Conservation (phyloP, 1,140 invertebrate species). For the Achroia grisella region DNA sequence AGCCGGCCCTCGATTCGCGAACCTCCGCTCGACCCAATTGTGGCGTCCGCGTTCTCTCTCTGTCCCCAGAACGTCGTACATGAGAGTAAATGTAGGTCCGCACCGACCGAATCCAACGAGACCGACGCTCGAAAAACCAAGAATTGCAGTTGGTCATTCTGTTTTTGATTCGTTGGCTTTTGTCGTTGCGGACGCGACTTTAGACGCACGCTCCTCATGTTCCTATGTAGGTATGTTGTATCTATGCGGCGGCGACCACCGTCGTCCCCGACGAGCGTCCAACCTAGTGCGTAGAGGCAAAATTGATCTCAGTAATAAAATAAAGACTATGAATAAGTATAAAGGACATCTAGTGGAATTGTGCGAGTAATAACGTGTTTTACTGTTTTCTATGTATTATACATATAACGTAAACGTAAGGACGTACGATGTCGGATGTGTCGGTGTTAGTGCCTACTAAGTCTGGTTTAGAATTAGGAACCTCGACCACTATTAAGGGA, state of each 20-base stretch:
- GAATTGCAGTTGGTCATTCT: no score
- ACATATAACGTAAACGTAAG: slow-evolving; percentile 42
- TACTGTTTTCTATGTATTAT: slow-evolving; percentile 66
- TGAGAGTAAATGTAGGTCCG: no score
- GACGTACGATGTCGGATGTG: slow-evolving; percentile 43
- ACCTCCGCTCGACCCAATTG: background rate
- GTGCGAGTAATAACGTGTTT: slow-evolving; percentile 58
- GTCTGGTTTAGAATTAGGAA: slow-evolving; percentile 59
- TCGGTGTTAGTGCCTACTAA: slow-evolving; percentile 66
- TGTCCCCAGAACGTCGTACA: no score
- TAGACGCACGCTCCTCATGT: background rate
- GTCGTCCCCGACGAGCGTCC: no score
- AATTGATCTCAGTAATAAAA: slow-evolving; percentile 69
- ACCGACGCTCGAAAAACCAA: no score
- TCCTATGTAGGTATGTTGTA: background rate
- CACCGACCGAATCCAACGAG: no score
- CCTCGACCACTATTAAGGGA: slow-evolving; percentile 62
- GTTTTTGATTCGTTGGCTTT: no score
- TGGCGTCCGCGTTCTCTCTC: no score
- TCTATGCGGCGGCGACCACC: slow-evolving; percentile 19
- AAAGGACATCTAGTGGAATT: slow-evolving; percentile 66
- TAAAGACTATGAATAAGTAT: slow-evolving; percentile 58
- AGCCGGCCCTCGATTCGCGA: background rate
- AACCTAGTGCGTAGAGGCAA: slow-evolving; percentile 58
- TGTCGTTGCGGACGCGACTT: background rate